Conservation (phyloP, 2,888 invertebrate species). For the Nycteola revayana region DNA sequence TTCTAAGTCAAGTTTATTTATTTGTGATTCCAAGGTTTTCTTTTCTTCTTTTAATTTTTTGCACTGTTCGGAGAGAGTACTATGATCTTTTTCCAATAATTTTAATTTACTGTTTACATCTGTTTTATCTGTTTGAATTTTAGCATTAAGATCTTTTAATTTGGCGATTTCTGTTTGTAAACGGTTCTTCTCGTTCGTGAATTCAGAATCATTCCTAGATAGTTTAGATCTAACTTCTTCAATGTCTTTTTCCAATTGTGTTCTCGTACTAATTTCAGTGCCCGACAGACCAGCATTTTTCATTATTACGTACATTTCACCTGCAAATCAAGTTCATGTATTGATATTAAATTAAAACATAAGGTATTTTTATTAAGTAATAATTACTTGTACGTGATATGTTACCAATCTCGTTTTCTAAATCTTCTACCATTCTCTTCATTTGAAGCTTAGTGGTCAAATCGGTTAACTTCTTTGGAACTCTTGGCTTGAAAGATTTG, state of each 20-base stretch:
- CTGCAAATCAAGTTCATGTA: constrained; percentile 43
- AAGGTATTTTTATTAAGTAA: neutral
- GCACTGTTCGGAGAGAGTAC: constrained; percentile 58
- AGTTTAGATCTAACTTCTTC: constrained; percentile 79
- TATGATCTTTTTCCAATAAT: constrained; percentile 63
- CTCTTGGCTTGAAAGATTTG: constrained; percentile 85
- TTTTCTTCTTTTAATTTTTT: constrained; percentile 85
- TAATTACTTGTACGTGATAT: neutral
- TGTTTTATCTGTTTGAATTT: constrained; percentile 71
- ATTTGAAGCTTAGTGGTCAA: constrained; percentile 87
- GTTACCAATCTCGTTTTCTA: constrained; percentile 92
- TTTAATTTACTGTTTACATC: constrained; percentile 55
- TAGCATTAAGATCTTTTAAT: constrained; percentile 74
- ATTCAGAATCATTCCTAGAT: constrained; percentile 72
- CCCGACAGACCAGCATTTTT: constrained; percentile 82
- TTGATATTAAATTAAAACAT: too few relatives aligned
- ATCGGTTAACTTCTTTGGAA: constrained; percentile 88
- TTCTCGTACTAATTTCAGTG: constrained; percentile 72
- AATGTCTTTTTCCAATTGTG: constrained; percentile 73
- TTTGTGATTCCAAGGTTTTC: constrained; percentile 82
- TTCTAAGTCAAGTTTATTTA: constrained; percentile 81
- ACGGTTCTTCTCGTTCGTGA: constrained; percentile 76
- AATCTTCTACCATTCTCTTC: constrained; percentile 92
- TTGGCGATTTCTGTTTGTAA: constrained; percentile 75
- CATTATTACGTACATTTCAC: constrained; percentile 83